Base-by-base conservation (phyloP, 2,888 invertebrate genomes). In the Drosophila buzzatii region DNA sequence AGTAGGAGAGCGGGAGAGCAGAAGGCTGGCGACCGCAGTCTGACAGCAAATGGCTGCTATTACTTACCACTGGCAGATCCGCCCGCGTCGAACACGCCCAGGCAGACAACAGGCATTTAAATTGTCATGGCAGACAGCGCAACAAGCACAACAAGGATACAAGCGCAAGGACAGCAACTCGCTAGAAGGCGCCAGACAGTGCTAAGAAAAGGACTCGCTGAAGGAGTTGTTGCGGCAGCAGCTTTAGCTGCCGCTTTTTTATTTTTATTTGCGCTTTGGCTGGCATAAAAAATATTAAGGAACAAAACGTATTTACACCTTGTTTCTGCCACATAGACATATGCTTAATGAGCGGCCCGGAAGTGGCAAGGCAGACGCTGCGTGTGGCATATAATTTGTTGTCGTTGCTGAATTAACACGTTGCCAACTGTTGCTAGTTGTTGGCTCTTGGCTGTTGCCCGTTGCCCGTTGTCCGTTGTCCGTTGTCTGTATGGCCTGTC, bases 331-430 rank as follows among this genome's bases (percentile, higher is more conserved):
- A 74, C 70, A 63, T 63, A 72, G 74, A 70, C 85, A 88, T 85
- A 85, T 90, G 90, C 86, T 88, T 85, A 85, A 85, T 90, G 90
- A 90, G 85, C 69, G 71, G 49, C 35, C 63, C 73, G 78, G 77
- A 81, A 64, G 63, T 68, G 77, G 64, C 42, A 52, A 35, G 39
- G 47, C 16, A 23, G 18, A 9, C 56, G 20, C 56, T 33, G 42
- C 56, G 42, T 44, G 57, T n/a, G 23, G 37, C 20, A n/a, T 8
- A 58, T 23, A 45, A 58, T 74, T 41, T 66, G 44, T 42, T 57
- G 42, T 49, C 76, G 45, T 59, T 76, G 66, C 61, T 76, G 75
- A 76, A 78, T 90, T 86, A 90, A 83, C 90, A 86, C 89, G 72
- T 77, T 76, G 80, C 86, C 90, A 90, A 85, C 90, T 88, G 85